Conservation (phyloP, 1,140 invertebrate species). For the Eumeta japonica region DNA sequence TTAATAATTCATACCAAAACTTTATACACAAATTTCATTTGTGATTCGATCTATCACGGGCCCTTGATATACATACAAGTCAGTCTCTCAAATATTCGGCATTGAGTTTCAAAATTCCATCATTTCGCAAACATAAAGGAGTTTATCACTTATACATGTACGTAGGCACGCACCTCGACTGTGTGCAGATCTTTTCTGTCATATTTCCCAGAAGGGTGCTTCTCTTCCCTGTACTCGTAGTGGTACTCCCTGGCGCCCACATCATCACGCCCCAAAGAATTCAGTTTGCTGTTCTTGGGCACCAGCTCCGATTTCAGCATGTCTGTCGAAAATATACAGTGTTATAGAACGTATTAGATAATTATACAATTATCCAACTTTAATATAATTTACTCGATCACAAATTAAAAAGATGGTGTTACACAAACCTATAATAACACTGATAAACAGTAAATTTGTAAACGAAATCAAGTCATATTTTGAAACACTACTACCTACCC, state of each 20-base stretch:
- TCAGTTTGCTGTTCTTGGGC: conserved; percentile 50
- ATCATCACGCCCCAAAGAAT: conserved; percentile 31
- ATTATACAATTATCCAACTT: too few relatives aligned
- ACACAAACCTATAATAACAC: too few relatives aligned
- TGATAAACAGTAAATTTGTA: too few relatives aligned
- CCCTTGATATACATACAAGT: background rate
- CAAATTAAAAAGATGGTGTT: too few relatives aligned
- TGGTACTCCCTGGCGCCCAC: conserved; percentile 46
- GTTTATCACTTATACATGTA: background rate
- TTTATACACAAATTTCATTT: too few relatives aligned
- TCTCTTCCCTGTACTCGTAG: conserved; percentile 56
- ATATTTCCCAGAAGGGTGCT: conserved; percentile 47
- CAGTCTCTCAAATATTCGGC: background rate
- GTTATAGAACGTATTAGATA: too few relatives aligned
- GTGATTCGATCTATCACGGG: too few relatives aligned
- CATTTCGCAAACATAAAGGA: background rate
- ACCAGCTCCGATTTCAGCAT: conserved; percentile 52
- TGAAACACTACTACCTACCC: too few relatives aligned
- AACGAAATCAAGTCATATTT: too few relatives aligned
- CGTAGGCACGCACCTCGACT: conserved; percentile 41
- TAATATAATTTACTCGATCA: too few relatives aligned
- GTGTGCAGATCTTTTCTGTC: conserved; percentile 51
- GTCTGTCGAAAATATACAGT: too few relatives aligned
- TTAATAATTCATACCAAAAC: too few relatives aligned
- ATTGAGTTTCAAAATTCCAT: background rate